Evolutionary conservation across 2,113 vertebrate genomes (phyloP).

Genomic region (Eclectus roratus): DNA sequence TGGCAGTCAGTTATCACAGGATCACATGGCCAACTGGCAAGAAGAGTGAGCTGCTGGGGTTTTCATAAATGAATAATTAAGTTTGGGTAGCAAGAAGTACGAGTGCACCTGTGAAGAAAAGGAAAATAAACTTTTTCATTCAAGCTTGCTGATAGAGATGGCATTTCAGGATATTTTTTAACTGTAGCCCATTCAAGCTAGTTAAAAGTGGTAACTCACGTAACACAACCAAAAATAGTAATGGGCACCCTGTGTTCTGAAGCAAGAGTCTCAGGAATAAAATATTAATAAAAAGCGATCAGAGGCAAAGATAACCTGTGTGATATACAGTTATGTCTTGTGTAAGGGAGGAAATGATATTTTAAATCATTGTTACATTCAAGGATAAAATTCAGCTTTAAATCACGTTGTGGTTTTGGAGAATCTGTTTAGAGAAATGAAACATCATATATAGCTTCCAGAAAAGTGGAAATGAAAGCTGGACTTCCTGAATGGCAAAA

Average conservation of each 20-base stretch:
- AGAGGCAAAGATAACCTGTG: not conserved
- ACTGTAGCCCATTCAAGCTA: not conserved
- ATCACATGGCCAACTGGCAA: not conserved
- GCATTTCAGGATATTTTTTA: slow-evolving; percentile 7
- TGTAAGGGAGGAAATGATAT: not conserved
- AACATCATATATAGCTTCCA: not conserved
- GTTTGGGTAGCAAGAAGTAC: not conserved
- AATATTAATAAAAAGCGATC: not conserved
- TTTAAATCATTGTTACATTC: not conserved
- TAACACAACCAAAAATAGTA: not conserved
- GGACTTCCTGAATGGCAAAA: not conserved
- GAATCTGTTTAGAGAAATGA: not conserved
- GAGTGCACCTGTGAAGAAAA: not conserved
- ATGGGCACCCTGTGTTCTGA: not conserved
- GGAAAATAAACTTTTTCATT: not conserved
- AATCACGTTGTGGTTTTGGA: not conserved
- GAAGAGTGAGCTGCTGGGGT: not conserved
- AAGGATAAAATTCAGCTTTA: not conserved
- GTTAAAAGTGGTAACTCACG: not conserved
- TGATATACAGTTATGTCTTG: not conserved
- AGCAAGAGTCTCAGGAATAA: not conserved
- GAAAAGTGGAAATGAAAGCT: not conserved
- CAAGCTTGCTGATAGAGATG: not conserved
- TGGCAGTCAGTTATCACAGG: not conserved
- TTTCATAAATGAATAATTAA: not conserved